Conservation (phyloP, 2,113 vertebrate genomes). For the Neodontobutis hainanensis region DNA sequence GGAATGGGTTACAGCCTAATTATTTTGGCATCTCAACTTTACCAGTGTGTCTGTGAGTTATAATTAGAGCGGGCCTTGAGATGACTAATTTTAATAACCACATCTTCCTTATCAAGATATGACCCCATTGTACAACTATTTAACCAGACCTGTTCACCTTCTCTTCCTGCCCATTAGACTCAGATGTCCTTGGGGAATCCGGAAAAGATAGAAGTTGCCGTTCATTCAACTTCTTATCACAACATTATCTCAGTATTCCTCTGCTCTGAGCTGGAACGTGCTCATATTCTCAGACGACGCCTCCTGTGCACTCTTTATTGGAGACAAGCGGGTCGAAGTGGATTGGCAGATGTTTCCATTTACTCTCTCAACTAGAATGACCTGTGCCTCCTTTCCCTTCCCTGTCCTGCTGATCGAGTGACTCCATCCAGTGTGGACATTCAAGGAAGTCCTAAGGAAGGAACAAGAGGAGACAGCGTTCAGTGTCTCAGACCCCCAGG, state of each 20-base stretch:
- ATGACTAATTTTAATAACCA: too few species aligned
- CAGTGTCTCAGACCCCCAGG: conserved; percentile 21
- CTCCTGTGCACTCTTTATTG: conserved; percentile 55
- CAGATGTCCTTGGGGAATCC: conserved; percentile 49
- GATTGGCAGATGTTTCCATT: conserved; percentile 74
- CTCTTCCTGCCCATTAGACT: conserved; percentile 14
- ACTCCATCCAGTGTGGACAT: conserved; percentile 46
- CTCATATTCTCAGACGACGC: conserved; percentile 67
- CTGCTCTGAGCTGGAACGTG: conserved; percentile 74
- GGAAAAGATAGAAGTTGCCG: conserved; percentile 34
- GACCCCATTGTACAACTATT: conserved; percentile 16
- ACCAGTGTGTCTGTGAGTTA: too few species aligned
- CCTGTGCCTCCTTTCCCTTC: conserved; percentile 67
- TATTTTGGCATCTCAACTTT: too few species aligned
- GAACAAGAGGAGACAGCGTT: conserved; percentile 33
- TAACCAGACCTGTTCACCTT: conserved; percentile 15
- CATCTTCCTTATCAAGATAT: conserved; percentile 5
- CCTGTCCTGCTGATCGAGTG: conserved; percentile 62
- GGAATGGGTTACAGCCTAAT: too few species aligned
- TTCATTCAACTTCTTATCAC: conserved; percentile 68
- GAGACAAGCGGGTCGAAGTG: conserved; percentile 62
- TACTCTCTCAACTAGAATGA: conserved; percentile 75
- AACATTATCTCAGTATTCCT: conserved; percentile 78
- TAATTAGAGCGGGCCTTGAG: too few species aligned
- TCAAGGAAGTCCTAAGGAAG: conserved; percentile 1